Percentiles rank a stretch among this genome's conserved stretches.
Evolutionary conservation across 2,888 invertebrate genomes (phyloP).

Genomic region (Amblyteles armatorius): DNA sequence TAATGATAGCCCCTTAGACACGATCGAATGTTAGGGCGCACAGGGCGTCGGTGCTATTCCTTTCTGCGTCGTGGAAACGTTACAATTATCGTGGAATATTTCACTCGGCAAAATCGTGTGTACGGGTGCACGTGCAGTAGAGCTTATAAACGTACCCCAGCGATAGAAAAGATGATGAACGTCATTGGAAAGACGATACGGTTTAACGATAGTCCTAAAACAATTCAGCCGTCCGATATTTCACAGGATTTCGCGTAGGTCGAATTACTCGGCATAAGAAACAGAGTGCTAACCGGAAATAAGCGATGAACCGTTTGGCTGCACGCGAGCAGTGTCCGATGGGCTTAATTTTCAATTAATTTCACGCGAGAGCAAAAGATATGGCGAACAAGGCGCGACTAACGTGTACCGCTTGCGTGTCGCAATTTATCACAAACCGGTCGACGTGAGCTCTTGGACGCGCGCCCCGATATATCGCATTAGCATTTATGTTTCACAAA

Average conservation of each 20-base stretch:
- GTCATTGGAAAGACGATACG: slow-evolving; percentile 31
- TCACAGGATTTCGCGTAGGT: slow-evolving; percentile 46
- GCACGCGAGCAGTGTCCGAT: slow-evolving; percentile 61
- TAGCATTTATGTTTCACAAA: slow-evolving; percentile 77
- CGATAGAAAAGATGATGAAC: slow-evolving; percentile 43
- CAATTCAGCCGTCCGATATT: slow-evolving; percentile 39
- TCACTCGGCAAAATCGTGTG: slow-evolving; percentile 59
- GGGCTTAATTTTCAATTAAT: slow-evolving; percentile 80
- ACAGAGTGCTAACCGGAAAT: slow-evolving; percentile 25
- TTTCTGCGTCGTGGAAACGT: slow-evolving; percentile 49
- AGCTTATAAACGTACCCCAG: neutral
- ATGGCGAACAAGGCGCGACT: slow-evolving; percentile 77
- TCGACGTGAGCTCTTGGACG: slow-evolving; percentile 42
- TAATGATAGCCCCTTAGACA: slow-evolving; percentile 65
- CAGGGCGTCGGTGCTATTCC: slow-evolving; percentile 60
- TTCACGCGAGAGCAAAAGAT: slow-evolving; percentile 73
- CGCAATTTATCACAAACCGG: slow-evolving; percentile 76
- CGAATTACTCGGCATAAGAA: slow-evolving; percentile 39
- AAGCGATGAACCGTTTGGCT: slow-evolving; percentile 20
- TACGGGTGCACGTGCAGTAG: neutral
- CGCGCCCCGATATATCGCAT: slow-evolving; percentile 67
- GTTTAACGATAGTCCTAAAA: slow-evolving; percentile 35
- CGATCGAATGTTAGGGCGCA: slow-evolving; percentile 62
- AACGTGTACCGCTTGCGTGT: slow-evolving; percentile 72
- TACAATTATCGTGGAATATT: slow-evolving; percentile 71